Evolutionary conservation across 2,888 invertebrate genomes (phyloP), one percentile per base, ranked within the genome.

Genomic region (Macrosiphum euphorbiae): DNA sequence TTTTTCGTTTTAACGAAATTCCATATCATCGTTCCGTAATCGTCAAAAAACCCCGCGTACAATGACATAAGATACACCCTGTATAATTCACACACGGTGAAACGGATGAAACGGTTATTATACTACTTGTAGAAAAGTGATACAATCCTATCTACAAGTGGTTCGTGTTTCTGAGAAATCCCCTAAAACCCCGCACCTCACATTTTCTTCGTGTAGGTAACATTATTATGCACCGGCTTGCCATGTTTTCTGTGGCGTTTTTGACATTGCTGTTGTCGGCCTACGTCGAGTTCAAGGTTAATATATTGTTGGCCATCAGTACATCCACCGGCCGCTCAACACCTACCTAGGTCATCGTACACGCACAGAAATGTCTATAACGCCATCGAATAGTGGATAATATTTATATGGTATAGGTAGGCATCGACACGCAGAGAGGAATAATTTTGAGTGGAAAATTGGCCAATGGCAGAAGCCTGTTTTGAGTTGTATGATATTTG

Each of bases 251-350:
- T 61, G 20, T 28, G 16, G 44, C 28, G 47, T 7, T 47, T 44
- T n/a, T 67, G 90, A 47, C 61, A n/a, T 58, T 44, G 58, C 41
- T 41, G 61, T 67, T 55, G n/a, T 8, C 47, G n/a, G 61, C n/a
- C 61, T 26, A 26, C 47, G n/a, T 4, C 58, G 90, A 90, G 90
- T 90, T 90, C 90, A 90, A 90, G 90, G 90, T 90, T 67, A 44
- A 44, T 7, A 20, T 35, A 89, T 20, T 86, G 28, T 90, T 89
- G 44, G n/a, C 90, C 61, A 61, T 28, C n/a, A 35, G 47, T 20
- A n/a, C n/a, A 28, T 44, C 28, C 85, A 44, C 35, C 35, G 78
- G 35, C 78, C 13, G 78, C 35, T 8, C 8, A 35, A 78, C 8
- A 35, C 78, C 78, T 78, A 35, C 35, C 78, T 78, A 78, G 78